A percentile compares a stretch with the other conserved stretches of the same genome.
phyloP scores from a whole-genome alignment of 2,888 invertebrate species.

The Cactoblastis cactorum region DNA sequence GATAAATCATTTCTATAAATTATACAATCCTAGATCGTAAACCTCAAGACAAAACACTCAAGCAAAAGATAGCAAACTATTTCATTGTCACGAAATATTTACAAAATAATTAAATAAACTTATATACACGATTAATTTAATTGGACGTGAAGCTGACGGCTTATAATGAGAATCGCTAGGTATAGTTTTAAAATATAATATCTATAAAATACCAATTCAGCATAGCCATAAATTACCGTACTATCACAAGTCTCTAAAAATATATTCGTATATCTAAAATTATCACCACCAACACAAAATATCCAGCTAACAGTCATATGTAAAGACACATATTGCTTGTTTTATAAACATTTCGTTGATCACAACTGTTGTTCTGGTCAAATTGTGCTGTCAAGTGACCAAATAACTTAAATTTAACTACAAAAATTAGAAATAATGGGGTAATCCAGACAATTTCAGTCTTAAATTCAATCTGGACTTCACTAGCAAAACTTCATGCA shows the following conservation, averaged over 20 bases:
- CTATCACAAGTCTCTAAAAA: conserved; percentile 36
- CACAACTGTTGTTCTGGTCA: neutral
- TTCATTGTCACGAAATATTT: conserved; percentile 18
- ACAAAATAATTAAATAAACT: conserved; percentile 16
- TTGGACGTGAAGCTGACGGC: conserved; percentile 22
- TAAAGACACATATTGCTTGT: neutral
- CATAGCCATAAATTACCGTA: conserved; percentile 33
- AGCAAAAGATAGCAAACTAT: conserved; percentile 5
- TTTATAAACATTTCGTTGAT: neutral
- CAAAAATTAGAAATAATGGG: conserved; percentile 26
- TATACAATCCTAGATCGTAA: neutral
- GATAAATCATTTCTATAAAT: neutral
- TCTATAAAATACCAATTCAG: conserved; percentile 20
- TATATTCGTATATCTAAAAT: conserved; percentile 20
- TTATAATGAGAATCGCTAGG: conserved; percentile 26
- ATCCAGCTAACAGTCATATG: neutral
- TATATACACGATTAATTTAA: conserved; percentile 22
- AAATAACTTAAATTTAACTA: conserved; percentile 34
- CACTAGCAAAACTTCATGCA: conserved; percentile 4
- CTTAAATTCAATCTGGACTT: conserved; percentile 19
- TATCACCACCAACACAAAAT: conserved; percentile 17
- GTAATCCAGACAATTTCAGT: conserved; percentile 20
- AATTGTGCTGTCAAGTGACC: conserved; percentile 15
- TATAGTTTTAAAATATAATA: conserved; percentile 19
- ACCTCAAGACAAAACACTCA: neutral